A percentile compares a stretch with the other conserved stretches of the same genome.
Evolutionary conservation across 2,113 vertebrate species (phyloP).

Genomic region (Ahaetulla prasina): DNA sequence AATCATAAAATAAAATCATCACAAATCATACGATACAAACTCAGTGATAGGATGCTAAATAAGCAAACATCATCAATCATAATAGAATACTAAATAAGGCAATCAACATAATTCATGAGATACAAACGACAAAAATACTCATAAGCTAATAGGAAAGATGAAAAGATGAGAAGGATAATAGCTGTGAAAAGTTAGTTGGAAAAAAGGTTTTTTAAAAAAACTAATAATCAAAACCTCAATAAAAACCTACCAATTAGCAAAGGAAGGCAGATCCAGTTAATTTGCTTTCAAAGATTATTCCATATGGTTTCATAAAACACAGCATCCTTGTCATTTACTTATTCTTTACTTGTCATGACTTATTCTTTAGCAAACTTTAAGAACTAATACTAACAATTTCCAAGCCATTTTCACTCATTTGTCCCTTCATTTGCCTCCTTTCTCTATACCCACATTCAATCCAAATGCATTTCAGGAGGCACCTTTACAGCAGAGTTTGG

Average conservation of each 20-base stretch:
- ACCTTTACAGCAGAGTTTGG: not conserved
- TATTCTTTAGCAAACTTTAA: not conserved
- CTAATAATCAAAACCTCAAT: constrained; percentile 27
- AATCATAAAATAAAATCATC: no score
- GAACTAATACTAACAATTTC: not conserved
- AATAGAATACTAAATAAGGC: no score
- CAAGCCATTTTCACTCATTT: not conserved
- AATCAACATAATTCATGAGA: no score
- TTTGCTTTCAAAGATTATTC: constrained; percentile 17
- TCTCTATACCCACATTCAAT: not conserved
- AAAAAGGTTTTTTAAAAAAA: constrained; percentile 30
- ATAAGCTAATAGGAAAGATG: no score
- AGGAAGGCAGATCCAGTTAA: constrained; percentile 54
- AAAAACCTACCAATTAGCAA: constrained; percentile 54
- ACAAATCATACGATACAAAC: no score
- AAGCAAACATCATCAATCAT: no score
- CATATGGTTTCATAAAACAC: not conserved
- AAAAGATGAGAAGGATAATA: not conserved
- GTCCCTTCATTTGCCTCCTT: not conserved
- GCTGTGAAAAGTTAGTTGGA: constrained; percentile 51
- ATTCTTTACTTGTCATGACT: not conserved
- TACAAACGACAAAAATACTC: no score
- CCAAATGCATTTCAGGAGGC: not conserved
- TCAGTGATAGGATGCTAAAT: no score
- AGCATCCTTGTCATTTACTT: not conserved